Evolutionary conservation across 2,888 invertebrate species (phyloP).

Genomic region (Zonitis immaculata): DNA sequence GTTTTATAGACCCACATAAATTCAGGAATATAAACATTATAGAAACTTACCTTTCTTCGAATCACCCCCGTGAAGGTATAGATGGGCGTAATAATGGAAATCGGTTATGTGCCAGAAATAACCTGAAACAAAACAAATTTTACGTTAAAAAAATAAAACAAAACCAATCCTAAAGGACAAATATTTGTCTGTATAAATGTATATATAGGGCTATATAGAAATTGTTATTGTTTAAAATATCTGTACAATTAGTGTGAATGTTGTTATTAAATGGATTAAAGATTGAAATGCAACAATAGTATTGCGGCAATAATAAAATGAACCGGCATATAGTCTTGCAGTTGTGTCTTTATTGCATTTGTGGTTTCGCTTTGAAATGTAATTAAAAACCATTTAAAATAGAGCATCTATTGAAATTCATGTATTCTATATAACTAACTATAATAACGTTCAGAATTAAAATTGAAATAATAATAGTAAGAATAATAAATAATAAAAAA

Average conservation of each 20-base stretch:
- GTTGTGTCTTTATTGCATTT: not conserved
- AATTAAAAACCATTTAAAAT: not conserved
- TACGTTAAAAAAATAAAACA: too few relatives aligned
- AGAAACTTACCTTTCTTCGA: constrained; percentile 61
- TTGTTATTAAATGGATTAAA: too few relatives aligned
- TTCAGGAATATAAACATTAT: not conserved
- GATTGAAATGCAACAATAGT: not conserved
- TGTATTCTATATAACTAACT: too few relatives aligned
- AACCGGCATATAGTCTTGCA: not conserved
- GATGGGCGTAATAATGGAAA: constrained; percentile 84
- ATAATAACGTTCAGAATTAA: not conserved
- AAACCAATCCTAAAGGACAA: too few relatives aligned
- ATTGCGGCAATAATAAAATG: not conserved
- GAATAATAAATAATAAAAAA: too few relatives aligned
- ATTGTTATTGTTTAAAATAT: too few relatives aligned
- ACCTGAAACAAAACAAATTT: constrained; percentile 61
- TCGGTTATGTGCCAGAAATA: constrained; percentile 96
- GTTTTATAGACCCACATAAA: too few relatives aligned
- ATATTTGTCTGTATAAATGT: too few relatives aligned
- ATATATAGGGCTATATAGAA: too few relatives aligned
- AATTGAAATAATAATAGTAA: too few relatives aligned
- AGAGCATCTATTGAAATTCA: not conserved
- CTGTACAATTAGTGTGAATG: too few relatives aligned
- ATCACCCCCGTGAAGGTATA: constrained; percentile 66
- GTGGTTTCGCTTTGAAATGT: not conserved